These are phyloP conservation scores for Sweltsa coloradensis DNA, from an alignment of 1,140 invertebrate species.

Conservation along the genomic window DNA sequence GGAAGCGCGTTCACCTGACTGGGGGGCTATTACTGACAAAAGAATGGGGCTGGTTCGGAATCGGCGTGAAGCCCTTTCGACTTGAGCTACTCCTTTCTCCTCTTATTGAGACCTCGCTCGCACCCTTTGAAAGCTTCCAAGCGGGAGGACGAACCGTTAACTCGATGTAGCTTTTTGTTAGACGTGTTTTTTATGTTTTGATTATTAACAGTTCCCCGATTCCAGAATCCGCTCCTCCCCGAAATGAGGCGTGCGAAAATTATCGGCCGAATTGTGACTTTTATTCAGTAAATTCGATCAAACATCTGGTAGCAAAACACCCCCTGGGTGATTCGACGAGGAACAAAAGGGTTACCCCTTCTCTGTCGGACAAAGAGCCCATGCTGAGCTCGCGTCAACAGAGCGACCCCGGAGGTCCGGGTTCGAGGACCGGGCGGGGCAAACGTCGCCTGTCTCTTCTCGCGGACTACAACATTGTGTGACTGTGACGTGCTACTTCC, in stretches of 20 bases:
- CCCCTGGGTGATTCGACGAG: neutral
- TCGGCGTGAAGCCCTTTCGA: slow-evolving; percentile 8
- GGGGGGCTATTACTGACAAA: slow-evolving; percentile 9
- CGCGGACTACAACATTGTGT: too few species aligned
- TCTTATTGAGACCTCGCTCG: neutral
- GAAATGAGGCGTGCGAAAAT: slow-evolving; percentile 1
- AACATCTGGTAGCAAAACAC: slow-evolving; percentile 2
- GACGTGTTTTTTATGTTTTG: neutral
- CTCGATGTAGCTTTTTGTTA: neutral
- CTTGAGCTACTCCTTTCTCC: slow-evolving; percentile 4
- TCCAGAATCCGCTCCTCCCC: neutral
- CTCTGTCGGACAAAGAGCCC: neutral
- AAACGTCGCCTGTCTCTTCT: too few species aligned
- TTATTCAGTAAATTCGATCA: slow-evolving; percentile 4
- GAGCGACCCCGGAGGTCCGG: too few species aligned
- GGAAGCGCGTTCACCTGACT: slow-evolving; percentile 5
- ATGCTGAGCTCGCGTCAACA: neutral
- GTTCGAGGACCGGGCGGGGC: too few species aligned
- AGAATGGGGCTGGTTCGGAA: neutral
- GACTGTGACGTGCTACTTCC: too few species aligned
- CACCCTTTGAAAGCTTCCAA: slow-evolving; percentile 2
- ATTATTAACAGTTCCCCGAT: slow-evolving; percentile 1
- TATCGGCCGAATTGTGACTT: neutral
- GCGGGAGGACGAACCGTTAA: slow-evolving; percentile 2
- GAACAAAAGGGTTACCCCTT: slow-evolving; percentile 1